Evolutionary conservation across 2,797 vertebrate genomes (phyloP).

Genomic region (Clarias pachynema): DNA sequence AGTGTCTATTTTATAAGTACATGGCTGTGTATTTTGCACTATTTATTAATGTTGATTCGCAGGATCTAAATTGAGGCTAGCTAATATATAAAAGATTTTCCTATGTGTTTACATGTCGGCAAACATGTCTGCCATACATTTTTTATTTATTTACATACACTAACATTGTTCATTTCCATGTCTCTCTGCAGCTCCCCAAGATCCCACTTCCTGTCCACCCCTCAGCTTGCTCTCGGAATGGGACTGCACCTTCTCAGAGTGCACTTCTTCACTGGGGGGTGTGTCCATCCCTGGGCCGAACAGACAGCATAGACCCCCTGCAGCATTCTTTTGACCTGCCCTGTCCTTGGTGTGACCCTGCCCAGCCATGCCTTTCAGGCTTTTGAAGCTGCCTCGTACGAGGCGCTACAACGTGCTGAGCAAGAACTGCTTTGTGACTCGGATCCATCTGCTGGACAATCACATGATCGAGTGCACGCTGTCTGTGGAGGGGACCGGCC

Average conservation of each 20-base stretch:
- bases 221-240: slow-evolving; percentile 81
- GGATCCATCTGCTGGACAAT: slow-evolving; percentile 89
- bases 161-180: slow-evolving; percentile 32
- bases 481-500: slow-evolving; percentile 93
- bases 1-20: not conserved
- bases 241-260: slow-evolving; percentile 73
- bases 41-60: not conserved
- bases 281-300: slow-evolving; percentile 67
- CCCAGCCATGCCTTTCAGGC: slow-evolving; percentile 88
- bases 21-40: not conserved
- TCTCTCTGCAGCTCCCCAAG: slow-evolving; percentile 65
- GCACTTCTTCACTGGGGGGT: slow-evolving; percentile 70
- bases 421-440: slow-evolving; percentile 97
- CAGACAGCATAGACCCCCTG: slow-evolving; percentile 53
- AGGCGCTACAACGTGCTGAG: slow-evolving; percentile 95
- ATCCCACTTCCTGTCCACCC: slow-evolving; percentile 60
- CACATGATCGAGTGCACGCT: slow-evolving; percentile 91
- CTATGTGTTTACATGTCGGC: not conserved
- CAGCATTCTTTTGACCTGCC: slow-evolving; percentile 35
- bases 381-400: slow-evolving; percentile 83
- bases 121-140: not conserved
- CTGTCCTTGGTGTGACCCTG: slow-evolving; percentile 44
- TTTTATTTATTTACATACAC: not conserved
- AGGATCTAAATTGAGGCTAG: not conserved
- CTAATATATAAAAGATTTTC: not conserved